Percentiles rank a stretch among this genome's conserved stretches.
phyloP scores from a whole-genome alignment of 2,888 invertebrate species.

The Ophion costatus region DNA sequence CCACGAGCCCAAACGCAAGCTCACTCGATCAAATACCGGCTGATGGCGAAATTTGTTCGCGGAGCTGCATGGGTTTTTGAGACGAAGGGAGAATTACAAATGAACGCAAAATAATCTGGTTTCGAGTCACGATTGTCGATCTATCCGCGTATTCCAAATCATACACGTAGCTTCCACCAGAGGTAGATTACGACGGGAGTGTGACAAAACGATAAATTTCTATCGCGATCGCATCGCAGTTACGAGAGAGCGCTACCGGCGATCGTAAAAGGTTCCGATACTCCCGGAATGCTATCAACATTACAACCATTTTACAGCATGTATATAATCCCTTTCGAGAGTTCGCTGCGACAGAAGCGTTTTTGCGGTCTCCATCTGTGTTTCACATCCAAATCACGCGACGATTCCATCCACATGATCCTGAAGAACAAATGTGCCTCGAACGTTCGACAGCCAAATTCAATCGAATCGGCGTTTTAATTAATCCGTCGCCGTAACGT shows the following conservation, averaged over 20 bases:
- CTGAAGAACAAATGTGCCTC: not conserved
- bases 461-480: conserved; percentile 2
- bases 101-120: conserved; percentile 14
- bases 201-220: conserved; percentile 59
- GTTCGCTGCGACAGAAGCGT: conserved; percentile 20
- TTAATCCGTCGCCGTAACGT: no score
- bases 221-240: conserved; percentile 46
- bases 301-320: conserved; percentile 34
- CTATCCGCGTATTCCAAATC: not conserved
- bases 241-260: conserved; percentile 56
- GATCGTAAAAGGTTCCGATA: conserved; percentile 54
- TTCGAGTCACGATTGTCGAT: conserved; percentile 30
- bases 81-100: conserved; percentile 22
- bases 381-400: conserved; percentile 16
- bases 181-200: conserved; percentile 44
- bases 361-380: conserved; percentile 1
- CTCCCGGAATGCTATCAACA: conserved; percentile 31
- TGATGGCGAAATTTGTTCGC: conserved; percentile 24
- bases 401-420: conserved; percentile 11
- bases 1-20: conserved; percentile 4
- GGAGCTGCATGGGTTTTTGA: conserved; percentile 14
- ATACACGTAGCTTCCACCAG: conserved; percentile 13
- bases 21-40: not conserved
- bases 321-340: conserved; percentile 14
- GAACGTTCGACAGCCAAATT: not conserved